Evolutionary conservation across 2,797 vertebrate species (phyloP).

Genomic region (Columba guinea): DNA sequence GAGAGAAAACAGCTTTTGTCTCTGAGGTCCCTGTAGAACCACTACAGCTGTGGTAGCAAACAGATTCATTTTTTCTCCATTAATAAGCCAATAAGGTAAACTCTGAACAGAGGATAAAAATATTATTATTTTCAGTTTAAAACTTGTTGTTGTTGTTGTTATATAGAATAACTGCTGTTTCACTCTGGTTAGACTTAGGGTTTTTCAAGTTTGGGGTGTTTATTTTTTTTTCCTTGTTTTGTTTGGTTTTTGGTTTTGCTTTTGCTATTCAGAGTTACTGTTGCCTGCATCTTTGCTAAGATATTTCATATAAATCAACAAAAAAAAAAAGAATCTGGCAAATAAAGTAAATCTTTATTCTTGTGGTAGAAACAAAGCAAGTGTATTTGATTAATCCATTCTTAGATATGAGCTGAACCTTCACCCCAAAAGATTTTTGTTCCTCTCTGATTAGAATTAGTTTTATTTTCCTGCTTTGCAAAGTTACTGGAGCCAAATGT

Average conservation of each 20-base stretch:
- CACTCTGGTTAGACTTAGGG: background rate
- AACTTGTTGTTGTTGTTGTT: background rate
- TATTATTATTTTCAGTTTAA: background rate
- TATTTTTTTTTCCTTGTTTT: background rate
- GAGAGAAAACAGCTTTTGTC: background rate
- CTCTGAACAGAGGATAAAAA: background rate
- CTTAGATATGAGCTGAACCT: background rate
- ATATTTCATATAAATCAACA: background rate
- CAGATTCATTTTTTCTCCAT: background rate
- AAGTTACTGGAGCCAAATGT: background rate
- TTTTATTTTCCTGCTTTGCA: background rate
- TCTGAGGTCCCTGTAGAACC: background rate
- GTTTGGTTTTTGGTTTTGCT: background rate
- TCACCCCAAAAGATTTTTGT: accelerated
- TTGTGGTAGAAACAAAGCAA: background rate
- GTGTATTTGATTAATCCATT: background rate
- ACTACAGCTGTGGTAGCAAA: background rate
- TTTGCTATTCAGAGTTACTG: background rate
- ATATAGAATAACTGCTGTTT: background rate
- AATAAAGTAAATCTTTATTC: background rate
- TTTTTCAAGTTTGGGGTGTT: background rate
- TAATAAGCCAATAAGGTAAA: background rate
- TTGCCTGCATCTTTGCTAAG: background rate
- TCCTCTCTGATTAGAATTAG: background rate
- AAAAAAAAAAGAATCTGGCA: background rate